Evolutionary conservation across 2,888 invertebrate genomes (phyloP), one percentile per base, ranked within the genome.

Genomic region (Idaea aversata): DNA sequence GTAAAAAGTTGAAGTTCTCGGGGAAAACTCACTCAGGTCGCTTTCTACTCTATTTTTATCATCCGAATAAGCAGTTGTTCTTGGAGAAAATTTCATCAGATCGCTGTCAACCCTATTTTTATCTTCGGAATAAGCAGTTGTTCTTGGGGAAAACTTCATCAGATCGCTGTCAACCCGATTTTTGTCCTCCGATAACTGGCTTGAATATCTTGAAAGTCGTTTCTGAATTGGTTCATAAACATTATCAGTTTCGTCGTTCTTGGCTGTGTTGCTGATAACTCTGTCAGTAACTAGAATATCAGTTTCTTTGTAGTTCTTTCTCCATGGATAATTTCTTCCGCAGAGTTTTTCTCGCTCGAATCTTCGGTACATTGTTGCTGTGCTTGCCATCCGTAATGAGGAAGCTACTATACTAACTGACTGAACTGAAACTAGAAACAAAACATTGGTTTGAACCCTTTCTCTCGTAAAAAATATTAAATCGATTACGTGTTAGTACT

Each of bases 321-420:
- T 94, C 97, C 97, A 97, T 2, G 97, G 97, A 83, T 96, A 95
- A 78, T 93, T 94, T 61, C 95, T 94, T 0, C 97, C 97, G 63
- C 94, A 94, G 47, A 95, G 79, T 77, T 96, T 95, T 86, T 97
- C 96, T 72, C 96, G 95, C 86, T 96, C 96, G 79, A 97, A 97
- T 79, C 96, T 94, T 85, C 97, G 95, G 78, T 95, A 97, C 34
- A 94, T 90, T 35, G 95, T 94, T 15, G 96, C 96, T 58, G 95
- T 95, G 65, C 95, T 94, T 0, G 97, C 95, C 90, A 97, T 92
- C 78, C 96, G 94, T 35, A 95, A 90, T 57, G 96, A 90, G 3
- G 96, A 95, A 71, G 95, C 94, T 1, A 95, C 79, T 67, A 97
- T 93, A 76, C 95, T 95, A 4, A 96, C 86, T 10, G 95, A 90